phyloP scores from a whole-genome alignment of 23 tunicate species.

The Oikopleura vanhoeffeni region DNA sequence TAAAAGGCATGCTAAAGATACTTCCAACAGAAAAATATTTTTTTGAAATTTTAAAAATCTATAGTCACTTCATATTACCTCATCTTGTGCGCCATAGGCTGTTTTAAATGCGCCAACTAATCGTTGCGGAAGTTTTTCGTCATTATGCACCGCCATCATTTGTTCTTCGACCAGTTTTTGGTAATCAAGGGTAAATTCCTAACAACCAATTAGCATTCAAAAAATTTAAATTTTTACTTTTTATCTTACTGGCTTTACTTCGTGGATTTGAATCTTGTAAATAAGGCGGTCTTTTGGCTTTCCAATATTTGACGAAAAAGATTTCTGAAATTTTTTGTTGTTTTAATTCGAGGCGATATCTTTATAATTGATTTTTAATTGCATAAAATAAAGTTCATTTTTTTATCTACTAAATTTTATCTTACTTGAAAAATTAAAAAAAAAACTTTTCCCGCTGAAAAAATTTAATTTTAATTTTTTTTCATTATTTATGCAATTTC shows the following conservation, averaged over 20 bases:
- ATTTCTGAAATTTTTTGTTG: too few species aligned
- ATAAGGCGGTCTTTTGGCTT: background rate
- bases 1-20: too few species aligned
- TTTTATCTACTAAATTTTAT: too few species aligned
- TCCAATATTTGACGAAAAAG: background rate
- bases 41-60: too few species aligned
- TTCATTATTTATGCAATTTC: too few species aligned
- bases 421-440: too few species aligned
- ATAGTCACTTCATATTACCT: conserved; percentile 9
- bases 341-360: too few species aligned
- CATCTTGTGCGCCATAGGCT: background rate
- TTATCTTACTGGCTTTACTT: background rate
- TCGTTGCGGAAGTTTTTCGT: conserved; percentile 3
- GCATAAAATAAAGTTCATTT: too few species aligned
- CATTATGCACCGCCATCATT: background rate
- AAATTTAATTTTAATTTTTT: too few species aligned
- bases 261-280: conserved; percentile 7
- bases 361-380: background rate
- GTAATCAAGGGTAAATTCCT: background rate
- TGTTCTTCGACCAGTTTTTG: background rate
- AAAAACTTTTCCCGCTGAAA: too few species aligned
- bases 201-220: background rate
- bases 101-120: background rate
- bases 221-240: background rate
- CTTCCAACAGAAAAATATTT: too few species aligned